Conservation (phyloP, 1,140 invertebrate genomes). For the Dendroctonus ponderosae region DNA sequence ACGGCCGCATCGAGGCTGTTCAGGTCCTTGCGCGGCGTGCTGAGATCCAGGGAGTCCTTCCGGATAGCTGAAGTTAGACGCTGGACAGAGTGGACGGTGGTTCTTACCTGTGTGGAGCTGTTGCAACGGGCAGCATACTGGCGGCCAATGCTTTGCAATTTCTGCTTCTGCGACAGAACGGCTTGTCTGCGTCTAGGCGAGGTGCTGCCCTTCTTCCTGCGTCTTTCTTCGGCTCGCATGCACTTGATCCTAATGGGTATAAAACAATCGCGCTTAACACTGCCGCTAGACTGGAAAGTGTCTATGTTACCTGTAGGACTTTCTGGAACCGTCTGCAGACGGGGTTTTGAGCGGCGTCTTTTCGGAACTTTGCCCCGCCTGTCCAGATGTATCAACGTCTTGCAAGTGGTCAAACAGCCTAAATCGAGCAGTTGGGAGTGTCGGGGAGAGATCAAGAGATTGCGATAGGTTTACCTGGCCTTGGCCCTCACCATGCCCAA, state of each 20-base stretch:
- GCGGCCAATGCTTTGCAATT: slow-evolving; percentile 27
- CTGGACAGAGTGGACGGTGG: neutral
- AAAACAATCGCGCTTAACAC: neutral
- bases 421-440: neutral
- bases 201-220: slow-evolving; percentile 37
- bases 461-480: slow-evolving; percentile 48
- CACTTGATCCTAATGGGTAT: slow-evolving; percentile 31
- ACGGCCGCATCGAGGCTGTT: neutral
- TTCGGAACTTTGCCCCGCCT: neutral
- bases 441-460: neutral
- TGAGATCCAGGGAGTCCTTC: neutral
- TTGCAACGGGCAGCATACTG: slow-evolving; percentile 31
- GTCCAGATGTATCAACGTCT: slow-evolving; percentile 35
- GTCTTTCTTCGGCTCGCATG: slow-evolving; percentile 37
- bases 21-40: neutral
- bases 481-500: slow-evolving; percentile 68
- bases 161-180: slow-evolving; percentile 37
- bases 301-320: slow-evolving; percentile 7
- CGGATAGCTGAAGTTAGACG: slow-evolving; percentile 20
- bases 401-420: slow-evolving; percentile 60
- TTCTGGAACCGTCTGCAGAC: slow-evolving; percentile 10
- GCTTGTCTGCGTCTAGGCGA: slow-evolving; percentile 39
- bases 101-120: neutral
- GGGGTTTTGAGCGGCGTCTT: slow-evolving; percentile 2
- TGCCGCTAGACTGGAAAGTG: neutral